phyloP scores from a whole-genome alignment of 2,888 invertebrate species.

The Imbricaverruca yamaguchii region DNA sequence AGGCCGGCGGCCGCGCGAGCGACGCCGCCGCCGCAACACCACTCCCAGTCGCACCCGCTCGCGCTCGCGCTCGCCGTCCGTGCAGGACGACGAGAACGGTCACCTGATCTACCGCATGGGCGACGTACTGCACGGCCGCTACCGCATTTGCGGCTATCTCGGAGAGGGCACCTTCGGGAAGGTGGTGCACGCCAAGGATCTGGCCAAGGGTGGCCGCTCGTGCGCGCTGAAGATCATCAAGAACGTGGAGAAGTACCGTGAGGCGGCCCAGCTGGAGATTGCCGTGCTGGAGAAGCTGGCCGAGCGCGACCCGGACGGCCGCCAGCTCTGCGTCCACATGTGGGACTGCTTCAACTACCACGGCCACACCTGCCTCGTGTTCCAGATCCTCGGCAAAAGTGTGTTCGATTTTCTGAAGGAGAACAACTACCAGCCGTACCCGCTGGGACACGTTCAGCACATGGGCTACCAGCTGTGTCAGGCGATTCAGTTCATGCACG shows the following conservation, averaged over 20 bases:
- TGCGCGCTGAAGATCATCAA: conserved; percentile 34
- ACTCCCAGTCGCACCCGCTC: not conserved
- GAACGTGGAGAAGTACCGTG: conserved; percentile 34
- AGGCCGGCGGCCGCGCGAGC: not conserved
- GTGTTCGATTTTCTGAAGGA: conserved; percentile 97
- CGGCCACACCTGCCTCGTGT: conserved; percentile 96
- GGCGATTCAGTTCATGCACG: conserved; percentile 95
- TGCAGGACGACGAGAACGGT: conserved; percentile 99
- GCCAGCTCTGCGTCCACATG: conserved; percentile 96
- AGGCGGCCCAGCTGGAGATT: conserved; percentile 94
- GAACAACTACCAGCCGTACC: conserved; percentile 97
- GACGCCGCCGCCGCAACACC: conserved; percentile 21
- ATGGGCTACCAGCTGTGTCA: conserved; percentile 95
- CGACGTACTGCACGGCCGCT: conserved; percentile 98
- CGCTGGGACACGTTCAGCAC: conserved; percentile 94
- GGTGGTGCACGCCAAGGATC: conserved; percentile 49
- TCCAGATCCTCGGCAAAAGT: conserved; percentile 94
- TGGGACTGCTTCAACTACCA: conserved; percentile 96
- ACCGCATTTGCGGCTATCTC: conserved; percentile 44
- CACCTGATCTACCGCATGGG: conserved; percentile 99
- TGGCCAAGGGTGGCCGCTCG: conserved; percentile 38
- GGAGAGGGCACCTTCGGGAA: conserved; percentile 56
- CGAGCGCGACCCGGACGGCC: conserved; percentile 86
- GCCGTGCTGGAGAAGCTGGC: conserved; percentile 95
- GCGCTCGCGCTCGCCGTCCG: conserved; percentile 78